phyloP scores from a whole-genome alignment of 2,797 vertebrate species.

The Dicrostonyx torquatus region DNA sequence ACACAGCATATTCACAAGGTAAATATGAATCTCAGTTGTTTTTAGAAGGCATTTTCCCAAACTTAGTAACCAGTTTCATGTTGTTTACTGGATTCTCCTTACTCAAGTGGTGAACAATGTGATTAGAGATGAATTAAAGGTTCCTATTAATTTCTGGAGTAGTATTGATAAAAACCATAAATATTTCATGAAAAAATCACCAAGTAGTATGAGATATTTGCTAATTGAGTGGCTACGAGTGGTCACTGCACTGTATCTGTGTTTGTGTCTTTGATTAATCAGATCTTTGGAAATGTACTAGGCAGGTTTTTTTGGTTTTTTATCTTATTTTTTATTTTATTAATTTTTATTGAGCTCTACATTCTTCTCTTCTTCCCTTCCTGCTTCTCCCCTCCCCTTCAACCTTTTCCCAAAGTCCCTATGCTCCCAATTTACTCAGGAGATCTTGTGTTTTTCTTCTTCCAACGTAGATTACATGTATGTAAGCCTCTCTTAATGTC shows the following conservation, averaged over 20 bases:
- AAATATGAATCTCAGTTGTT: slow-evolving; percentile 96
- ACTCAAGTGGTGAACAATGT: slow-evolving; percentile 92
- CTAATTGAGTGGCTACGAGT: slow-evolving; percentile 91
- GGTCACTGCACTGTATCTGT: slow-evolving; percentile 95
- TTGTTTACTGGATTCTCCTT: slow-evolving; percentile 95
- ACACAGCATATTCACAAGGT: slow-evolving; percentile 94
- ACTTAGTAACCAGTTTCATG: slow-evolving; percentile 95
- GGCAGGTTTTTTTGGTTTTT: slow-evolving; percentile 63
- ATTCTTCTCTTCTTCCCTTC: no score
- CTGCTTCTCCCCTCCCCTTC: no score
- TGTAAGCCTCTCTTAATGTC: no score
- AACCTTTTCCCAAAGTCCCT: no score
- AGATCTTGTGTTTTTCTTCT: no score
- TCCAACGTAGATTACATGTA: no score
- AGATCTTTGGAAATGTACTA: slow-evolving; percentile 94
- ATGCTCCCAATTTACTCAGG: no score
- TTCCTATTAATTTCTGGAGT: slow-evolving; percentile 95
- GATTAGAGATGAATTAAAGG: slow-evolving; percentile 96
- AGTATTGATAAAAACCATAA: slow-evolving; percentile 97
- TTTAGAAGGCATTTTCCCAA: slow-evolving; percentile 94
- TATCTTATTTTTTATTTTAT: no score
- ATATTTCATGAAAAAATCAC: slow-evolving; percentile 95
- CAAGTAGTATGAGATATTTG: slow-evolving; percentile 95
- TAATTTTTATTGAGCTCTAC: no score
- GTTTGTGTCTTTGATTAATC: slow-evolving; percentile 96